phyloP scores from a whole-genome alignment of 2,797 vertebrate genomes.

The Trachurus trachurus region DNA sequence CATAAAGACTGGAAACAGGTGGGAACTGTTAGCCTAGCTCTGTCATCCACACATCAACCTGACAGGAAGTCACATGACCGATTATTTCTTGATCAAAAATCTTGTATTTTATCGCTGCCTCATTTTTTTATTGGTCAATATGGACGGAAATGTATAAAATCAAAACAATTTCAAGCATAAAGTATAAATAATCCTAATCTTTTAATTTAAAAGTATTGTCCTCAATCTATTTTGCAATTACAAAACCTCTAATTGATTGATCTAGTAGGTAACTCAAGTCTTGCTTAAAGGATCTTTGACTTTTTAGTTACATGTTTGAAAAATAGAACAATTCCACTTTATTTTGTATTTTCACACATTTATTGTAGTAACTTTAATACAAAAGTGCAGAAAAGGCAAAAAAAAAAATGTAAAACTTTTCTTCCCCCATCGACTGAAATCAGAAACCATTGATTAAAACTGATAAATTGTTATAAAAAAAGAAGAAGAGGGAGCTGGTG shows the following conservation, averaged over 20 bases:
- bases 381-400: constrained; percentile 37
- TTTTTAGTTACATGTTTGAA: background rate
- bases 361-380: constrained; percentile 54
- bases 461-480: background rate
- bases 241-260: background rate
- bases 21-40: no score
- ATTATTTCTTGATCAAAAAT: no score
- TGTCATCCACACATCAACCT: no score
- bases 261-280: background rate
- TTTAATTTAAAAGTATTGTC: no score
- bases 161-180: no score
- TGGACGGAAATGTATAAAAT: no score
- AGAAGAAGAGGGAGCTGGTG: background rate
- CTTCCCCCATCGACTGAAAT: constrained; percentile 7
- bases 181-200: no score
- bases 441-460: background rate
- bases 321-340: background rate
- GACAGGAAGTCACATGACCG: no score
- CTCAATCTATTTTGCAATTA: no score
- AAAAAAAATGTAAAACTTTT: background rate
- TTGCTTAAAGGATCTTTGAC: background rate
- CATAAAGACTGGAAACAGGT: no score
- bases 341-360: constrained; percentile 37
- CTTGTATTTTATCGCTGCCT: no score
- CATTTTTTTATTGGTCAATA: no score